phyloP scores from a whole-genome alignment of 2,113 vertebrate genomes.

The Malaclemys terrapin region DNA sequence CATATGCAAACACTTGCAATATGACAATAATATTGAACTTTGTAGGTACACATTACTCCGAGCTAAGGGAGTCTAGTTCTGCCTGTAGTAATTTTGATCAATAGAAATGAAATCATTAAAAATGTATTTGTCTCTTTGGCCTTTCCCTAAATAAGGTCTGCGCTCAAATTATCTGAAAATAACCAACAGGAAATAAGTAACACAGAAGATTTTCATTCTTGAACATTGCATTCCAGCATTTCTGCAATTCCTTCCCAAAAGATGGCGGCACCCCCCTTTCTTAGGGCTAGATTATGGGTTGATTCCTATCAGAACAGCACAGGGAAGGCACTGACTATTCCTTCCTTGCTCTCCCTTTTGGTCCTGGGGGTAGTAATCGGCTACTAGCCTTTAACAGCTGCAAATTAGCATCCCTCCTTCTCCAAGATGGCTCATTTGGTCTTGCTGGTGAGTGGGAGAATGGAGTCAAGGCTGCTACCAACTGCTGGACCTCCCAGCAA shows the following conservation, averaged over 20 bases:
- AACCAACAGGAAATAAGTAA: constrained; percentile 49
- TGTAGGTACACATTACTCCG: constrained; percentile 1
- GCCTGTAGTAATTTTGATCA: background rate
- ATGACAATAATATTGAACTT: constrained; percentile 38
- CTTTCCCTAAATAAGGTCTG: constrained; percentile 46
- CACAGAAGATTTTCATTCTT: background rate
- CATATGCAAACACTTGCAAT: constrained; percentile 52
- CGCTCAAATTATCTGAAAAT: constrained; percentile 40
- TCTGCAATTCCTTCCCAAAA: constrained; percentile 10
- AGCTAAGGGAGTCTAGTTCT: background rate
- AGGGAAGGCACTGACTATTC: background rate
- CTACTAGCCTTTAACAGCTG: background rate
- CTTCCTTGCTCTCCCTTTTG: background rate
- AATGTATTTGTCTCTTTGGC: constrained; percentile 36
- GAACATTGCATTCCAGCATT: constrained; percentile 41
- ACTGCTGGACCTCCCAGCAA: background rate
- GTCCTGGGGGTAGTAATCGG: background rate
- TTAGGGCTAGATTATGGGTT: background rate
- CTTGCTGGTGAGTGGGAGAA: background rate
- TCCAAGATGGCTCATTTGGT: background rate
- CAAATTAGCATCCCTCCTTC: background rate
- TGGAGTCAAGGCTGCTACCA: background rate
- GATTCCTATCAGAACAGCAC: background rate
- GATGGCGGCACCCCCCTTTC: background rate
- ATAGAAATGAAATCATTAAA: constrained; percentile 29